Base-by-base conservation (phyloP, 2,797 vertebrate genomes). In the Trematomus bernacchii region DNA sequence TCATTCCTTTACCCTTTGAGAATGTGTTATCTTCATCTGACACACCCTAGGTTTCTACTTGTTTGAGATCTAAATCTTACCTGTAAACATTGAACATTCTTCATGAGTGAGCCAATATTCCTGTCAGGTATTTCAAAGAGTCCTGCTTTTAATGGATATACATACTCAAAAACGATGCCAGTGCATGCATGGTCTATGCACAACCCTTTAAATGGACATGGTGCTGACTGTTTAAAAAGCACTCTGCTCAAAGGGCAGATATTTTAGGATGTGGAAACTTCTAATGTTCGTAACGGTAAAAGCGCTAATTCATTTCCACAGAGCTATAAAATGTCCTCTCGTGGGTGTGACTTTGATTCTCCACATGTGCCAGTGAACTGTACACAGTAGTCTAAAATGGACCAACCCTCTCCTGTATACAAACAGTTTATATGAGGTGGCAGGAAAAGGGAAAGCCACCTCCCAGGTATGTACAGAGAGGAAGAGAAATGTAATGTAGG, bases 61-160 rank as follows among this genome's bases (percentile, higher is more conserved):
- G 66, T 51, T 73, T 19, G 19, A 79, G 74, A 88, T 79, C 55
- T 0, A 66, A 23, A 90, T 80, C 75, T 76, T 10, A 61, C 33
- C 68, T 55, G 43, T 75, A 83, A 89, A 81, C 60, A 77, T 6
- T 43, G 1, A 46, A 71, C 51, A 83, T 82, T 88, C 61, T 85
- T 86, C 40, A 58, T 1, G 11, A 43, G 58, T 42, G 33, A 61
- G 27, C 4, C 27, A 27, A 27, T 27, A 27, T 27, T 27, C 27
- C 4, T 5, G 27, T 5, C 11, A 70, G 37, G 30, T 21, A 30
- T 70, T 79, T 69, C 6, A 71, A 73, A 42, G 42, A 50, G 10
- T 11, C 47, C 27, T 37, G 53, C 43, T 59, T 61, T 64, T n/a
- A n/a, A 33, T 62, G 14, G 63, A 46, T 59, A 30, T 10, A n/a